Conservation (phyloP, 2,888 invertebrate species). For the Drosophila histrio region DNA sequence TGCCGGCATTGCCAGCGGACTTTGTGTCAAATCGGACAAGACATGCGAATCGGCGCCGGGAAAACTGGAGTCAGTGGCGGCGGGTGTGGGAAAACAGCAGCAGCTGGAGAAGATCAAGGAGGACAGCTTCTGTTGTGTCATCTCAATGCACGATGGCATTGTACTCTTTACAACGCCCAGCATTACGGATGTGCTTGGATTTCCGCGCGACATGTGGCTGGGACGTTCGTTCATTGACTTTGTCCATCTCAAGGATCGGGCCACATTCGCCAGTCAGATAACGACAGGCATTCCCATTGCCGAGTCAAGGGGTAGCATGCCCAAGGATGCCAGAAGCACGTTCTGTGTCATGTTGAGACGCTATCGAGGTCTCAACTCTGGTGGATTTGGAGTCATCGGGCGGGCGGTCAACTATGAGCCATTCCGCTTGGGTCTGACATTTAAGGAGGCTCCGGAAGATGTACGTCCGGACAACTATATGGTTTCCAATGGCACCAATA, state of each 20-base stretch:
- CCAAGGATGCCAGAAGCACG: constrained; percentile 85
- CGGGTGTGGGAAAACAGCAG: neutral
- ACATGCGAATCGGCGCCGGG: constrained; percentile 69
- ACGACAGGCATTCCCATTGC: constrained; percentile 87
- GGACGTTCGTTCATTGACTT: constrained; percentile 94
- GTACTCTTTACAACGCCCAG: constrained; percentile 90
- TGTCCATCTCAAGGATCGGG: constrained; percentile 90
- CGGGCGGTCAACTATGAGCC: constrained; percentile 88
- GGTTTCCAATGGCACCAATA: constrained; percentile 84
- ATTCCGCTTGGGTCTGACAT: constrained; percentile 89
- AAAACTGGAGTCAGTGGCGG: constrained; percentile 58
- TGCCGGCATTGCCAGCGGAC: neutral
- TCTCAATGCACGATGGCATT: constrained; percentile 93
- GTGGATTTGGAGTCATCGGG: constrained; percentile 87
- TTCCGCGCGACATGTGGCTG: constrained; percentile 93
- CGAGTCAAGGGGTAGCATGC: constrained; percentile 83
- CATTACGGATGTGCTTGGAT: constrained; percentile 89
- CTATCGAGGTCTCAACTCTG: constrained; percentile 87
- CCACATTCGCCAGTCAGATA: constrained; percentile 91
- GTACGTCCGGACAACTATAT: constrained; percentile 77
- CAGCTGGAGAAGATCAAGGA: constrained; percentile 78
- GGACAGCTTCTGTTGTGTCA: constrained; percentile 91
- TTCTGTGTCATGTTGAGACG: constrained; percentile 88
- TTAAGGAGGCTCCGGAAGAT: constrained; percentile 87
- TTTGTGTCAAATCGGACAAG: constrained; percentile 63